Base-by-base conservation (phyloP, 2,113 vertebrate genomes). In the Onychostruthus taczanowskii region DNA sequence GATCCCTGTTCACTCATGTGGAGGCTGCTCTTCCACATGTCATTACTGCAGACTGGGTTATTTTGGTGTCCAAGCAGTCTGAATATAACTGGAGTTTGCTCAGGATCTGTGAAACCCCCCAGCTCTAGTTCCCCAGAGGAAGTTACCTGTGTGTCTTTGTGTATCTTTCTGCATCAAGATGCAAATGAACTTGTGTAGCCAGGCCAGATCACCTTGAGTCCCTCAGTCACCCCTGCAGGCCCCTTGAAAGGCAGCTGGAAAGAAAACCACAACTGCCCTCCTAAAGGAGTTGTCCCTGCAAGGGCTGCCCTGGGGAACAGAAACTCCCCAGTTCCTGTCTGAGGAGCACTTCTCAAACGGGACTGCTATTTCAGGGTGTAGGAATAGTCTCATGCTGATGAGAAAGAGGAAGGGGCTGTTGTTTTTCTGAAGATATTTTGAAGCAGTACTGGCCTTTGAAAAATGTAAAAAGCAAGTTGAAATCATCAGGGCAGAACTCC, bases 331-430 rank as follows among this genome's bases (percentile, higher is more conserved):
- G 30, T 18, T 59, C 22, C 89, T 24, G 9, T 37, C 63, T 63
- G 82, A 91, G 75, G 66, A 43, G 18, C 63, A 37, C 26, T 93
- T 94, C 89, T 80, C 59, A 62, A 87, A 80, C 1, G 1, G 16
- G 9, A 50, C 50, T 87, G 62, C 39, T 91, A 28, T 85, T 87
- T 85, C 53, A 84, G 59, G 74, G 15, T 0, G 0, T 26, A 63
- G 56, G 50, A 90, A 63, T 24, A 24, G 63, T 56, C 62, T 80
- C 63, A 5, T 55, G 82, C 18, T 91, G 49, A 62, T 76, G 35
- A 85, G 52, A 95, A 94, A 90, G 64, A 92, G 90, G 94, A 92
- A 96, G 87, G 33, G 33, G 35, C 63, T 16, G 8, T 56, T 95
- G 89, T 94, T 95, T 85, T 73, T 93, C 78, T 89, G 49, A 87